Conservation (phyloP, 2,797 vertebrate genomes). For the Sebastiscus albofasciatus region DNA sequence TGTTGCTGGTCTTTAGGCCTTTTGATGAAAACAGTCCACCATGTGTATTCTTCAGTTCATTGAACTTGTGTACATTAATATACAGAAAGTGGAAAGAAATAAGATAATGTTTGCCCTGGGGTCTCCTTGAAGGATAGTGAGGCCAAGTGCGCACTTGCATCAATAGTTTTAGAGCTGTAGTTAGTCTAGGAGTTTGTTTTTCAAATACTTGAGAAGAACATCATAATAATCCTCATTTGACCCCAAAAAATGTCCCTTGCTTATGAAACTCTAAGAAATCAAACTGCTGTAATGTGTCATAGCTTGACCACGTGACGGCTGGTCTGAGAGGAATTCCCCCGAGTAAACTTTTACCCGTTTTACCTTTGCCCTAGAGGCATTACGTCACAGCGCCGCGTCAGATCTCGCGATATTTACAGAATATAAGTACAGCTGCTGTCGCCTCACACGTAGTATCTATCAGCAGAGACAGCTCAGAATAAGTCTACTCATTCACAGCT, state of each 20-base stretch:
- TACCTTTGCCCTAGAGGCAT: conserved; percentile 66
- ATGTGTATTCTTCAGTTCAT: background rate
- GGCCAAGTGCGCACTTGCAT: background rate
- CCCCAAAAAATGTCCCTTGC: background rate
- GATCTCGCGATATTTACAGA: conserved; percentile 69
- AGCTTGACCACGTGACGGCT: background rate
- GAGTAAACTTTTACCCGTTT: conserved; percentile 21
- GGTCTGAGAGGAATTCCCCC: conserved; percentile 49
- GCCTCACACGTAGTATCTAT: fast-evolving
- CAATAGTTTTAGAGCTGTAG: too few species aligned
- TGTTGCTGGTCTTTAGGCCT: background rate
- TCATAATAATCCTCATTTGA: background rate
- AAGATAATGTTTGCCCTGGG: background rate
- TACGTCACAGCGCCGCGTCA: conserved; percentile 22
- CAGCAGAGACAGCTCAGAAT: background rate
- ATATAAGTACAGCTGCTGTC: conserved; percentile 49
- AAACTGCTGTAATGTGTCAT: background rate
- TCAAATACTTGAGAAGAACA: background rate
- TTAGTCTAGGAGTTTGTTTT: background rate
- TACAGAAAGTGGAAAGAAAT: background rate
- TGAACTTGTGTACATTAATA: background rate
- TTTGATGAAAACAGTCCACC: background rate
- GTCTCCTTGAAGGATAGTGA: background rate
- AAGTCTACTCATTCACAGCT: background rate
- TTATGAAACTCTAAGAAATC: conserved; percentile 15